Conservation (phyloP, 2,888 invertebrate species). For the Machimus rusticus region DNA sequence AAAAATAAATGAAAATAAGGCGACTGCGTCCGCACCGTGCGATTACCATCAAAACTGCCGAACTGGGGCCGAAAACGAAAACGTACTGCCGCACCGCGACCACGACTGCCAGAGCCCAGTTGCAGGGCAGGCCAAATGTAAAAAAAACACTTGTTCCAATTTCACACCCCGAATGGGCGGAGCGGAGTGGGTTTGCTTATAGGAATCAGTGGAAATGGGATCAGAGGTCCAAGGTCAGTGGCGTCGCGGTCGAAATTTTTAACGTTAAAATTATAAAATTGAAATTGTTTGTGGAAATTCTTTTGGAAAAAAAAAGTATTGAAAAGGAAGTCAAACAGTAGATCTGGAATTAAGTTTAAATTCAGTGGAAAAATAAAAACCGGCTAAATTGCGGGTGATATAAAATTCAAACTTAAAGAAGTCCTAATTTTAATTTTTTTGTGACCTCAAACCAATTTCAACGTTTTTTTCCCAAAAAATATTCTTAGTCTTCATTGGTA, state of each 20-base stretch:
- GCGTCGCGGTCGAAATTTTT: background rate
- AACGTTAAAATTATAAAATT: too few species aligned
- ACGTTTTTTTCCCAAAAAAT: too few species aligned
- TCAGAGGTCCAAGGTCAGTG: background rate
- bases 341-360: too few species aligned
- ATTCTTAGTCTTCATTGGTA: too few species aligned
- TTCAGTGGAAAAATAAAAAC: too few species aligned
- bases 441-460: too few species aligned
- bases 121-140: background rate
- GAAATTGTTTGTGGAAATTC: too few species aligned
- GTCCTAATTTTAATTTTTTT: too few species aligned
- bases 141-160: background rate
- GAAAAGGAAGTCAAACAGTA: too few species aligned
- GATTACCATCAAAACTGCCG: background rate
- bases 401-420: too few species aligned
- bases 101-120: background rate
- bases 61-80: background rate
- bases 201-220: background rate
- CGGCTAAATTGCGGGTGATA: too few species aligned
- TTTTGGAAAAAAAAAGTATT: too few species aligned
- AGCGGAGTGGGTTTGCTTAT: background rate
- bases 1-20: slow-evolving; percentile 15
- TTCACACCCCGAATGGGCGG: background rate
- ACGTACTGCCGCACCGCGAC: background rate
- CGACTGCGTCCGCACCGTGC: background rate